Evolutionary conservation across 1,140 invertebrate species (phyloP), one percentile per base, ranked within the genome.

Genomic region (Propsilocerus akamusi): DNA sequence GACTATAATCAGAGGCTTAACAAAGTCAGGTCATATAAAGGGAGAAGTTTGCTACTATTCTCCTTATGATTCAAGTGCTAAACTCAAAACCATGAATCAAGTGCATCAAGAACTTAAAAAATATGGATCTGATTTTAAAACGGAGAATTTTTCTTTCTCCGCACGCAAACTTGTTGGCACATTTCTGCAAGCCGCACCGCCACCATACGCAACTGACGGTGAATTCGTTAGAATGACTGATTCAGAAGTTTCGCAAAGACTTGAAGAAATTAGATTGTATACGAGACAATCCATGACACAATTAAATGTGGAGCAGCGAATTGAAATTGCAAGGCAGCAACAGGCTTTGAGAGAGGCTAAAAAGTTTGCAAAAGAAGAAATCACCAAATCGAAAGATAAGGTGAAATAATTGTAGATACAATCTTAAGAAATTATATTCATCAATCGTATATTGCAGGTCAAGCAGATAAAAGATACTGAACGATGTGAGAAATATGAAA

Each of bases 81-180:
- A 68, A 49, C 56, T 75, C 5, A 72, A 69, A 51, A 66, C 59
- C 25, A 59, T 67, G 49, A 70, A 71, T 46, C 72, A 75, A 48
- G 58, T 75, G 48, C 62, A 67, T 12, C 65, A 89, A 81, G 84
- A 84, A 62, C 66, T 89, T 56, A 85, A 88, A 54, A 75, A 80
- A 60, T 80, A 85, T 63, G 80, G 79, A 51, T 75, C 75, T 6
- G 84, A 88, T 53, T 68, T 96, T 37, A 81, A 76, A 1, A 73
- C 80, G 20, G 86, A 90, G 22, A 86, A 95, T 66, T 96, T 96
- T 65, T 92, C 83, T 28, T 96, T 95, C 65, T 91, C 84, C 47
- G 83, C 88, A 25, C 81, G 86, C 52, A 75, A 83, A 0, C 75
- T 93, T 47, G 75, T 97, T 30, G 93, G 93, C 6, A 86, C 94